Base-by-base conservation (phyloP, 2,888 invertebrate species). In the Scelioninae gen. 1 region DNA sequence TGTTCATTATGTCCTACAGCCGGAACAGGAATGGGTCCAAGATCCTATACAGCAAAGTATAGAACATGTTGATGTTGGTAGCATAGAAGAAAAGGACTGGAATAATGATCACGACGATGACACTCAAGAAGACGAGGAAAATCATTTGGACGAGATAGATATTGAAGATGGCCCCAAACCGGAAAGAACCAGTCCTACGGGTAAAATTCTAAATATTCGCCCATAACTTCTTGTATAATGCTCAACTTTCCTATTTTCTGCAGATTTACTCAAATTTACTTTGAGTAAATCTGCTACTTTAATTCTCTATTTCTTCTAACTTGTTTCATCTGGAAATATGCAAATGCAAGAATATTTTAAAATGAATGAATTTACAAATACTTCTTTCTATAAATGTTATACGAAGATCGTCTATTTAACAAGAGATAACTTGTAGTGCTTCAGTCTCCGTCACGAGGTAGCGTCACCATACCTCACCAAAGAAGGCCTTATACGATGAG, bases 401-500 rank as follows among this genome's bases (percentile, higher is more conserved):
- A n/a, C n/a, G n/a, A n/a, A n/a, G n/a, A n/a, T n/a, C n/a, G n/a
- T n/a, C n/a, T n/a, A 51, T 49, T 40, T 29, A 40, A 51, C 11
- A 43, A 40, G 6, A 34, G 40, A 65, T 43, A 55, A 8, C 9
- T 78, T 78, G 10, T 45, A 82, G 81, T 15, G 8, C 5, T 81
- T 1, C 75, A 75, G 29, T 29, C 65, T n/a, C n/a, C n/a, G n/a
- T 63, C 72, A 69, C 81, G 78, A 23, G 68, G 55, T 15, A 68
- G 77, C 3, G 71, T 29, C 29, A 69, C 77, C 0, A 49, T 77
- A 3, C 13, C 71, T 51, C 81, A 82, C 40, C 84, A 80, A 65
- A 83, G 85, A 58, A 84, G 83, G 34, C 74, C 81, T 49, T 84
- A 49, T 51, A 29, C 56, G n/a, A 72, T 82, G 9, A 85, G 86